These are phyloP conservation scores for Hirtodrosophila histrioides DNA, from an alignment of 2,888 invertebrate species.

Conservation along the genomic window DNA sequence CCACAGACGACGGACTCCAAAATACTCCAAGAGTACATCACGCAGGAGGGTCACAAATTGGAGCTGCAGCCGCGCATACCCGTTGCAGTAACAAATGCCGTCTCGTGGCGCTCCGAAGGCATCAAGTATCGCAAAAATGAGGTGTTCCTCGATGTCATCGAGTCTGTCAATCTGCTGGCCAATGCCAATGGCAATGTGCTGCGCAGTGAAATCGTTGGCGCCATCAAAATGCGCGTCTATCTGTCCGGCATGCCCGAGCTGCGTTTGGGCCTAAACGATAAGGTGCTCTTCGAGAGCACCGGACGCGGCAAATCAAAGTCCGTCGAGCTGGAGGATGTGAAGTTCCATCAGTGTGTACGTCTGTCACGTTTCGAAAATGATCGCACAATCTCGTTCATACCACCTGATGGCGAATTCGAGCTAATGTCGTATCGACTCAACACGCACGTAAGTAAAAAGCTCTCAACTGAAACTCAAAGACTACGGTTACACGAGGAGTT, in stretches of 20 bases:
- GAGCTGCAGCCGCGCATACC: constrained; percentile 98
- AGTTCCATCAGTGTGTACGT: constrained; percentile 99
- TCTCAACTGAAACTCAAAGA: too few species aligned
- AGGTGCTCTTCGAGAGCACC: constrained; percentile 98
- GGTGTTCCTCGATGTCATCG: constrained; percentile 99
- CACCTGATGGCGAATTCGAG: constrained; percentile 99
- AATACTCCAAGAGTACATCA: constrained; percentile 98
- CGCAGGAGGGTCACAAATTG: constrained; percentile 98
- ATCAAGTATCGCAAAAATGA: constrained; percentile 99
- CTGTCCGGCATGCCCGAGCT: constrained; percentile 99
- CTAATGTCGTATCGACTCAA: constrained; percentile 98
- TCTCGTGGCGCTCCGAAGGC: constrained; percentile 99
- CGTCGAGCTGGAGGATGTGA: constrained; percentile 98
- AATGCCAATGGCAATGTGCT: constrained; percentile 98
- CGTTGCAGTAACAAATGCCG: constrained; percentile 99
- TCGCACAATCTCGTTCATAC: constrained; percentile 98
- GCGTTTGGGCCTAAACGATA: constrained; percentile 97
- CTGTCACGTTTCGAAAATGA: constrained; percentile 99
- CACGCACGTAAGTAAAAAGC: constrained; percentile 89
- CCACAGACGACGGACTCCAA: constrained; percentile 99
- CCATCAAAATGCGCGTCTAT: constrained; percentile 99
- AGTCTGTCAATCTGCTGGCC: constrained; percentile 97
- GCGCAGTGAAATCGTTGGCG: constrained; percentile 98
- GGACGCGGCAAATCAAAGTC: constrained; percentile 99
- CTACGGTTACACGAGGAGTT: too few species aligned